Percentiles rank a stretch among this genome's conserved stretches.
Conservation (phyloP, 2,113 vertebrate species). For the Peromyscus polionotus region DNA sequence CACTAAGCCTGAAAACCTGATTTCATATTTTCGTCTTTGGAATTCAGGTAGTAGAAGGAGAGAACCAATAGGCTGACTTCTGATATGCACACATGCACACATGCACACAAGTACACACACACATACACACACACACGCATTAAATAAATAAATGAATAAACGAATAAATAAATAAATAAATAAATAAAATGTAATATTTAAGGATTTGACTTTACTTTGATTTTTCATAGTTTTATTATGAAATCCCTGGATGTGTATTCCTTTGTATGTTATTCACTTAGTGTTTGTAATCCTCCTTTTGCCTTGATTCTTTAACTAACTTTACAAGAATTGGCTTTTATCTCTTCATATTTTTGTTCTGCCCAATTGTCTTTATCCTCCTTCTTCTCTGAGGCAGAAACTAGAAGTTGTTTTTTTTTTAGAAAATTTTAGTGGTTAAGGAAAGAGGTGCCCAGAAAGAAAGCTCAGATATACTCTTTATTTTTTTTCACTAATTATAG, state of each 20-base stretch:
- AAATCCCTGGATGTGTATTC: not conserved
- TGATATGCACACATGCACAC: not conserved
- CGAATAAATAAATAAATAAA: not conserved
- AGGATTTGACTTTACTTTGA: not conserved
- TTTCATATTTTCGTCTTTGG: not conserved
- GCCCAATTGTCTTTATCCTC: not conserved
- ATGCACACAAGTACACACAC: not conserved
- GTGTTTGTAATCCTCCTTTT: not conserved
- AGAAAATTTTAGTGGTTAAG: not conserved
- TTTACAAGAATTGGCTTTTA: not conserved
- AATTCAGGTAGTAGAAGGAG: not conserved
- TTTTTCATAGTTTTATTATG: constrained; percentile 18
- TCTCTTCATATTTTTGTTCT: not conserved
- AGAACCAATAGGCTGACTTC: not conserved
- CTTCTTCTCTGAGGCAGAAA: not conserved
- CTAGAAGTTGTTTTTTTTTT: not conserved
- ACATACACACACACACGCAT: not conserved
- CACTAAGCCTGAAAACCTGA: not conserved
- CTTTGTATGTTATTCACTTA: constrained; percentile 7
- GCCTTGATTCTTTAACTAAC: not conserved
- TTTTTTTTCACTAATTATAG: not conserved
- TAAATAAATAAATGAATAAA: not conserved
- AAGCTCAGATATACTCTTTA: not conserved
- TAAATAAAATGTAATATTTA: not conserved
- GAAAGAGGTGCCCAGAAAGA: not conserved